Base-by-base conservation (phyloP, 1,140 invertebrate genomes). In the Drosophila mauritiana region DNA sequence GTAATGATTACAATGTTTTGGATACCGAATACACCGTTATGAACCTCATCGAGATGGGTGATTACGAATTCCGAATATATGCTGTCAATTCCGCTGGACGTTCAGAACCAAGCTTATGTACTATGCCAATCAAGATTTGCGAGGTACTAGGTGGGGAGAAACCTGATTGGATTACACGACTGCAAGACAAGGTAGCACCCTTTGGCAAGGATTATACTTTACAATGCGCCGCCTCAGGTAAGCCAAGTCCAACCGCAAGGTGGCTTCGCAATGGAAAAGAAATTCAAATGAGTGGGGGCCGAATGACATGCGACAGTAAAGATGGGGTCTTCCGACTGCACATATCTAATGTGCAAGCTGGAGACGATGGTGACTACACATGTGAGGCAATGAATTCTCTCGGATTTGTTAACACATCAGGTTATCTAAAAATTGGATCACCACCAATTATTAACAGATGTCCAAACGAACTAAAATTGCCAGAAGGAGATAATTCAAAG, bases 51-150 rank as follows among this genome's bases (percentile, higher is more conserved):
- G 98, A 99, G 92, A 97, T 97, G 80, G 98, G 99, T 80, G 97
- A 98, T 81, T 99, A 99, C 91, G 98, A 99, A 92, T 99, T 99
- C 93, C 95, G 98, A 75, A 97, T 99, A 2, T 96, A 96, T 43
- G 98, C 98, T 48, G 95, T 97, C 0, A 99, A 99, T 92, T 97
- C 97, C 15, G 98, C 98, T 37, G 99, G 99, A 49, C 34, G 98
- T 1, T 98, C 98, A 36, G 97, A 99, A 57, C 98, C 98, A 12
- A 98, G 97, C 39, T 94, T 94, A 59, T 95, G 96, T 8, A 98
- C 97, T 0, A 94, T 95, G 65, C 97, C 98, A 2, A 96, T 98
- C 25, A 97, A 97, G 81, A 95, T 98, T 2, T 97, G 96, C 84
- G 97, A 97, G 92, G 95, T 97, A 43, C 94, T 96, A 51, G 97